A percentile compares a stretch with the other conserved stretches of the same genome.
phyloP scores from a whole-genome alignment of 2,797 vertebrate genomes.

The Thamnophis elegans region DNA sequence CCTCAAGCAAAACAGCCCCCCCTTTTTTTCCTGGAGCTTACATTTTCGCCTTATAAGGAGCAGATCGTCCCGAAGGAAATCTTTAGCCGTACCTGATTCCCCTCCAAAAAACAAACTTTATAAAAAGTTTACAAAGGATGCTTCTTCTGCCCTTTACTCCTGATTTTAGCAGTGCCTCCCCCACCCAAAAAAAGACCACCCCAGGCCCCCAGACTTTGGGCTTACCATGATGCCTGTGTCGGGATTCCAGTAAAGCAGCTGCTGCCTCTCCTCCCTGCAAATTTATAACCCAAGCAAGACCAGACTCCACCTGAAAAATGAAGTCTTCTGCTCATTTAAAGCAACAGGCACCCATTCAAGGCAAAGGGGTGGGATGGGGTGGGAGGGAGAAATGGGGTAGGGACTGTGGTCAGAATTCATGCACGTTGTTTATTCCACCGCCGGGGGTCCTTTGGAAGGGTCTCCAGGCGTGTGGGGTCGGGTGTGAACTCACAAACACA shows the following conservation, averaged over 20 bases:
- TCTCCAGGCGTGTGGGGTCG: not conserved
- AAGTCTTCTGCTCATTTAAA: slow-evolving; percentile 10
- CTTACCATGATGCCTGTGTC: slow-evolving; percentile 20
- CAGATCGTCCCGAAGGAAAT: not conserved
- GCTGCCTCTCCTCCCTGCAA: slow-evolving; percentile 11
- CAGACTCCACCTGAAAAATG: slow-evolving; percentile 34
- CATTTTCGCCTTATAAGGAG: slow-evolving; percentile 32
- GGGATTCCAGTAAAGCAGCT: slow-evolving; percentile 27
- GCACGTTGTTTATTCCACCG: not conserved
- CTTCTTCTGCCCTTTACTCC: not conserved
- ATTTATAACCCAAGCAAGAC: slow-evolving; percentile 25
- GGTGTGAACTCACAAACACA: not conserved
- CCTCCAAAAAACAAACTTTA: not conserved
- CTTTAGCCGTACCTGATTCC: not conserved
- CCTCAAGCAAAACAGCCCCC: not conserved
- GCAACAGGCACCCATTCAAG: not conserved
- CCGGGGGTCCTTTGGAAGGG: not conserved
- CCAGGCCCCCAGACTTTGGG: not conserved
- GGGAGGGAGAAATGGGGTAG: too few species aligned
- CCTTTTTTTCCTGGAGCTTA: not conserved
- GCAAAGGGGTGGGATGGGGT: not conserved
- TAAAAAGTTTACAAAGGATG: not conserved
- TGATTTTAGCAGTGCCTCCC: too few species aligned
- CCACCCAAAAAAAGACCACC: not conserved
- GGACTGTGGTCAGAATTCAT: too few species aligned